Evolutionary conservation across 2,888 invertebrate genomes (phyloP).

Genomic region (Rhogogaster chlorosoma): DNA sequence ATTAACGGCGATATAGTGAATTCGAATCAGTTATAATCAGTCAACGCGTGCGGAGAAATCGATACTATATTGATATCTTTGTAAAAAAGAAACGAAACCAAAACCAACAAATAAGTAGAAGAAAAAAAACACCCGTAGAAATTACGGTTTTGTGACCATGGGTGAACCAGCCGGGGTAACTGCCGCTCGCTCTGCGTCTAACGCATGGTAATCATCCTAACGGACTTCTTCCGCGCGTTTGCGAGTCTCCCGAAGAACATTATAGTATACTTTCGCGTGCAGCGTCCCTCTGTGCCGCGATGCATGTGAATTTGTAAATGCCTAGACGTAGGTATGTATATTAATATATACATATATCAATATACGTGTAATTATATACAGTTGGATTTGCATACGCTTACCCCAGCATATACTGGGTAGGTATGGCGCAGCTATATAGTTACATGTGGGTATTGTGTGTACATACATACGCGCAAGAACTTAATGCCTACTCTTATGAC

Average conservation of each 20-base stretch:
- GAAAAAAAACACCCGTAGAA: constrained; percentile 26
- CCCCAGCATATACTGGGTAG: background rate
- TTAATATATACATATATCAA: constrained; percentile 22
- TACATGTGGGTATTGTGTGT: background rate
- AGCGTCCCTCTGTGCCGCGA: background rate
- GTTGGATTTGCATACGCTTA: constrained; percentile 31
- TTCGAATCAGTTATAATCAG: background rate
- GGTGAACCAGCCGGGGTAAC: constrained; percentile 41
- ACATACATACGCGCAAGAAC: background rate
- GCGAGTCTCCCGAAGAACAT: constrained; percentile 25
- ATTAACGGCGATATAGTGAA: background rate
- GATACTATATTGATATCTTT: background rate
- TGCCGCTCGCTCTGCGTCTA: constrained; percentile 54
- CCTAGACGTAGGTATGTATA: background rate
- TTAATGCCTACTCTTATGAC: constrained; percentile 37
- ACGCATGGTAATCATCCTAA: constrained; percentile 71
- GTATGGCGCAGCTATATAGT: background rate
- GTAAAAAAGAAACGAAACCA: background rate
- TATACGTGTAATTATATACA: constrained; percentile 29
- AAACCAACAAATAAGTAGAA: background rate
- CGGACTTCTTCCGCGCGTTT: constrained; percentile 64
- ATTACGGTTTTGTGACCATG: constrained; percentile 49
- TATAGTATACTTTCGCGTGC: constrained; percentile 43
- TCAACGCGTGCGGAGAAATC: background rate
- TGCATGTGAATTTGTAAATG: constrained; percentile 2